Evolutionary conservation across 2,113 vertebrate genomes (phyloP).

Genomic region (Gasterosteus aculeatus): DNA sequence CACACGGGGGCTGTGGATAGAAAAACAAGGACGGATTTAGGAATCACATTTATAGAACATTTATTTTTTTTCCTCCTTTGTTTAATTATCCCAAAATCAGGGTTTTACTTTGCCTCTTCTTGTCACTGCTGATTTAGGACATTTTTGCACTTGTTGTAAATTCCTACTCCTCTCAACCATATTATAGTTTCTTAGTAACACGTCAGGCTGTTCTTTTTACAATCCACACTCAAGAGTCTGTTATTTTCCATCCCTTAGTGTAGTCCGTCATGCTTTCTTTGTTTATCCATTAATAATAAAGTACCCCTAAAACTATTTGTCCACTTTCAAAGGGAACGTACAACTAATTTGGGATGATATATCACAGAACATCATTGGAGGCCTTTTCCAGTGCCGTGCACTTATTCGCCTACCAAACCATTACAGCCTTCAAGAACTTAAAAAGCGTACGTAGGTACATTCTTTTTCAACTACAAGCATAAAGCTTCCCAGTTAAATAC

Average conservation of each 20-base stretch:
- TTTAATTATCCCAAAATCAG: conserved; percentile 25
- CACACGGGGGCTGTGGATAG: conserved; percentile 73
- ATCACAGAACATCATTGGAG: conserved; percentile 37
- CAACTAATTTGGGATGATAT: conserved; percentile 29
- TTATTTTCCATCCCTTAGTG: conserved; percentile 47
- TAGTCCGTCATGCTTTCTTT: conserved; percentile 32
- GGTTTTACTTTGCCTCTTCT: neutral
- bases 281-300: conserved; percentile 41
- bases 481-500: conserved; percentile 6
- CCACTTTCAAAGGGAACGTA: conserved; percentile 18
- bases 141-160: conserved; percentile 29
- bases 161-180: conserved; percentile 33
- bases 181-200: conserved; percentile 17
- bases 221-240: conserved; percentile 30
- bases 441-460: neutral
- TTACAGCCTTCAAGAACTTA: neutral
- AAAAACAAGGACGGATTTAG: conserved; percentile 11
- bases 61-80: neutral
- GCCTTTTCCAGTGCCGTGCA: conserved; percentile 17
- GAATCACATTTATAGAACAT: conserved; percentile 8
- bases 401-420: conserved; percentile 2
- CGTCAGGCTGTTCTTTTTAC: conserved; percentile 23
- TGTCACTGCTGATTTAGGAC: conserved; percentile 21
- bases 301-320: conserved; percentile 6
- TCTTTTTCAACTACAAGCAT: conserved; percentile 1